Conservation (phyloP, 2,797 vertebrate genomes). For the Labroides dimidiatus region DNA sequence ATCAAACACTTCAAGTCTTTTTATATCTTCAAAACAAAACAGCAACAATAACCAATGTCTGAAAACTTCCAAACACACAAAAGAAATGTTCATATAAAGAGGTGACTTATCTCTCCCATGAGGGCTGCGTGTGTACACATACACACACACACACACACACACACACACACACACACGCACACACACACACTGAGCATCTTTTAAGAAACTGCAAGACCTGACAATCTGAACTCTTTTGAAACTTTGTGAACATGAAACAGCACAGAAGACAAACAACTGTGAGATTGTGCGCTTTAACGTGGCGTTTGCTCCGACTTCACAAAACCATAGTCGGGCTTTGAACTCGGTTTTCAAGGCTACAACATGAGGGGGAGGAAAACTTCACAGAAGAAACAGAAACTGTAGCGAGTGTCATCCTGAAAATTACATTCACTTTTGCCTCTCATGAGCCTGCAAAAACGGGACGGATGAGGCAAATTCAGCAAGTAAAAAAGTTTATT, state of each 20-base stretch:
- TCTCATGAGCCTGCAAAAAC: conserved; percentile 27
- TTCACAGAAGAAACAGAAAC: conserved; percentile 44
- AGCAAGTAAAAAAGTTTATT: conserved; percentile 20
- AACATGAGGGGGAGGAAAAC: conserved; percentile 40
- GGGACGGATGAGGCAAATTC: too few relatives aligned
- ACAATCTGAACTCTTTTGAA: conserved; percentile 63
- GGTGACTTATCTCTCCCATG: conserved; percentile 61
- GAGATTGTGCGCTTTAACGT: conserved; percentile 57
- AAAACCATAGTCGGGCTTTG: conserved; percentile 71
- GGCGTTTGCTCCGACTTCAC: conserved; percentile 67
- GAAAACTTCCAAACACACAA: conserved; percentile 54
- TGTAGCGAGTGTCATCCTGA: conserved; percentile 38
- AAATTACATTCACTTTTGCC: conserved; percentile 56
- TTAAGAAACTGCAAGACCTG: conserved; percentile 52
- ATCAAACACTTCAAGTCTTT: not conserved
- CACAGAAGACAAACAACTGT: conserved; percentile 61
- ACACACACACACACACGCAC: too few relatives aligned
- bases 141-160: conserved; percentile 3
- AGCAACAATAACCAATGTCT: conserved; percentile 22
- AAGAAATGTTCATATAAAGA: conserved; percentile 46
- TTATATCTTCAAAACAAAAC: not conserved
- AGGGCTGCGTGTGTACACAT: conserved; percentile 35
- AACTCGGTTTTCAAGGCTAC: conserved; percentile 74
- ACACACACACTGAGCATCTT: conserved; percentile 36
- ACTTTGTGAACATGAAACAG: conserved; percentile 65